These are phyloP conservation scores for Cynopterus brachyotis DNA, from an alignment of 2,113 vertebrate species.

Conservation along the genomic window DNA sequence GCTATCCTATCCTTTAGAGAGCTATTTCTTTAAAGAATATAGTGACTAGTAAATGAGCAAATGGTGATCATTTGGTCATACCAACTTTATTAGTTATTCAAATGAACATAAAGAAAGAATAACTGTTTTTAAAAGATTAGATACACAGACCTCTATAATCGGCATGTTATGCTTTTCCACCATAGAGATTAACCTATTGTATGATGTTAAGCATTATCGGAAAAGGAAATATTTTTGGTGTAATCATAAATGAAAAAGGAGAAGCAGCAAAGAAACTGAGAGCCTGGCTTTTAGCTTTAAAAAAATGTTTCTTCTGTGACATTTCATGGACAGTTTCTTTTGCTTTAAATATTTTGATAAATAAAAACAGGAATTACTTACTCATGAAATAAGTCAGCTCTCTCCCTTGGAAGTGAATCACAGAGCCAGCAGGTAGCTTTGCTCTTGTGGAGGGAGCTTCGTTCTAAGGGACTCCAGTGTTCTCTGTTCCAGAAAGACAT, in stretches of 20 bases:
- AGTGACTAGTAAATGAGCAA: neutral
- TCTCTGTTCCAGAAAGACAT: neutral
- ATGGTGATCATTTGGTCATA: neutral
- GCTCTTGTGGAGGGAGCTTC: neutral
- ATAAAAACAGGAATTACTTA: neutral
- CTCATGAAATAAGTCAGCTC: neutral
- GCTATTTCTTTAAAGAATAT: neutral
- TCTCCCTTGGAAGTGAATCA: neutral
- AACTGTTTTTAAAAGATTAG: neutral
- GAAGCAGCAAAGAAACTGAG: neutral
- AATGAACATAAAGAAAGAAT: neutral
- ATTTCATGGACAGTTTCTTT: constrained; percentile 11
- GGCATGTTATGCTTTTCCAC: neutral
- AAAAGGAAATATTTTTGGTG: neutral
- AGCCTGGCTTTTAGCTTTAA: neutral
- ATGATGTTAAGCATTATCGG: neutral
- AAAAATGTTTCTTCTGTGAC: neutral
- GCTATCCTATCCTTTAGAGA: neutral
- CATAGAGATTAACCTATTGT: neutral
- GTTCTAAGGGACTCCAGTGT: neutral
- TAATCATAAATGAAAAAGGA: neutral
- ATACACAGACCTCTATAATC: neutral
- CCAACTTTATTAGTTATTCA: neutral
- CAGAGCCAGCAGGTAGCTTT: neutral
- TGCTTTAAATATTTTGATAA: neutral